These are phyloP conservation scores for Brachionichthys hirsutus DNA, from an alignment of 2,113 vertebrate genomes.

Conservation along the genomic window DNA sequence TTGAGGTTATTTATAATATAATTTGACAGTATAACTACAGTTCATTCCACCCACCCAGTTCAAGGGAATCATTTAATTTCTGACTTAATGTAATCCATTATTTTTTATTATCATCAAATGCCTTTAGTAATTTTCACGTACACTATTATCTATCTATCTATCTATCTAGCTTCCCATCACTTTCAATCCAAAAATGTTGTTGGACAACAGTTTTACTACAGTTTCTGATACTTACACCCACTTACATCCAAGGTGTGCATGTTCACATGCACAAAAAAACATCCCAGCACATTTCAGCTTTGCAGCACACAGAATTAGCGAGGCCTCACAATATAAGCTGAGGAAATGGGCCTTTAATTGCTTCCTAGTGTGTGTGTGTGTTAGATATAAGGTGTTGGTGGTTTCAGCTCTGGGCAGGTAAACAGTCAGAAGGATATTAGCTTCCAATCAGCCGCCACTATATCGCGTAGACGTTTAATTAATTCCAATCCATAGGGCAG, in stretches of 20 bases:
- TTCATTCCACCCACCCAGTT: too few relatives aligned
- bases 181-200: too few relatives aligned
- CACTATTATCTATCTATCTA: neutral
- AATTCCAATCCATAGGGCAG: conserved; percentile 67
- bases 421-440: conserved; percentile 69
- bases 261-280: too few relatives aligned
- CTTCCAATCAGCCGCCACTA: conserved; percentile 63
- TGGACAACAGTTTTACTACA: too few relatives aligned
- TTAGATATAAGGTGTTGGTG: conserved; percentile 43
- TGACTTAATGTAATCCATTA: neutral
- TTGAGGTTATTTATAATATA: too few relatives aligned
- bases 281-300: neutral
- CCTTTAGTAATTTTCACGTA: neutral
- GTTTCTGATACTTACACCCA: too few relatives aligned
- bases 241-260: too few relatives aligned
- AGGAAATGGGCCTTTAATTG: conserved; percentile 56
- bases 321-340: conserved; percentile 26
- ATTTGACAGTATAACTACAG: too few relatives aligned
- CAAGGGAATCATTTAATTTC: too few relatives aligned
- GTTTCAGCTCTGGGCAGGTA: conserved; percentile 64
- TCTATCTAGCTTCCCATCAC: too few relatives aligned
- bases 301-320: conserved; percentile 34
- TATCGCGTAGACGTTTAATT: conserved; percentile 69
- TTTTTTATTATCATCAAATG: neutral
- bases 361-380: conserved; percentile 31